phyloP scores from a whole-genome alignment of 2,797 vertebrate species.

The Acanthiza pusilla region DNA sequence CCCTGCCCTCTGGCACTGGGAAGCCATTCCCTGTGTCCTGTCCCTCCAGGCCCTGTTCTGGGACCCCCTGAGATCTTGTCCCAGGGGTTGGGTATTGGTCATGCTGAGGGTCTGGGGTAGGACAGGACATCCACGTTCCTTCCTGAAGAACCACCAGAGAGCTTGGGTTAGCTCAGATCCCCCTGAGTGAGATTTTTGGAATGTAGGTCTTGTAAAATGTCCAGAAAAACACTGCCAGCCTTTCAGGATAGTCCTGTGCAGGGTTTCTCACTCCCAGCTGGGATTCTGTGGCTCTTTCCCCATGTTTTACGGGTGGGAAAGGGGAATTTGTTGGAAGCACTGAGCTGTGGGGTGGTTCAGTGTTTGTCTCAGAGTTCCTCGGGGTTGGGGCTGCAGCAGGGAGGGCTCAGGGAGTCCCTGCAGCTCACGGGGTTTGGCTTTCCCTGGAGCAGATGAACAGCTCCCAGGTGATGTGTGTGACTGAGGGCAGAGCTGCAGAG shows the following conservation, averaged over 20 bases:
- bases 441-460: background rate
- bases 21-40: background rate
- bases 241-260: accelerated
- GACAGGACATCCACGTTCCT: accelerated
- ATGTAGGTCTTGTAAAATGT: background rate
- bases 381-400: background rate
- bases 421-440: background rate
- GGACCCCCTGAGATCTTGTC: background rate
- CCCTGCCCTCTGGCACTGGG: background rate
- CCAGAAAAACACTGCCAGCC: no score
- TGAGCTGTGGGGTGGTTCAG: background rate
- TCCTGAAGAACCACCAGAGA: no score
- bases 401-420: background rate
- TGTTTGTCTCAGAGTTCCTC: background rate
- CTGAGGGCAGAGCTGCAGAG: background rate
- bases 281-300: background rate
- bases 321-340: background rate
- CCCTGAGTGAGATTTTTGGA: background rate
- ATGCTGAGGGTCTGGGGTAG: accelerated
- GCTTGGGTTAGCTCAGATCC: background rate
- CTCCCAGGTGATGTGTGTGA: background rate
- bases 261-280: background rate
- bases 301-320: accelerated
- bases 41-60: background rate
- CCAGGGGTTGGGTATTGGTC: background rate